These are phyloP conservation scores for Pseudorectes ferrugineus DNA, from an alignment of 2,113 vertebrate genomes.

Conservation along the genomic window DNA sequence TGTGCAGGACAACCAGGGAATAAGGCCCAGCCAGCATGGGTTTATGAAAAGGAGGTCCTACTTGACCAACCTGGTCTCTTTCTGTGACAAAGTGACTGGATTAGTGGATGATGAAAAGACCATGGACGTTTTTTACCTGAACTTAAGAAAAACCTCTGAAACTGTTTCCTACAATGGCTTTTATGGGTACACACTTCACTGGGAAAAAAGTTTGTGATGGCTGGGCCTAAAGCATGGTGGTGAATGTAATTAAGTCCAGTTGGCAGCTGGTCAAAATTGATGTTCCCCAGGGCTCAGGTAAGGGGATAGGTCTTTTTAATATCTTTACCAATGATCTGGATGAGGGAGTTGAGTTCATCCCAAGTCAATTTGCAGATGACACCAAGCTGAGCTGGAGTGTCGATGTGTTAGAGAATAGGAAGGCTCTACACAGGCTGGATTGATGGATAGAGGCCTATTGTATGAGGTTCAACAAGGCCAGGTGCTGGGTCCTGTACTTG, in stretches of 20 bases:
- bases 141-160: neutral
- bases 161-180: neutral
- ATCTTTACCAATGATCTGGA: neutral
- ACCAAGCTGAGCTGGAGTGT: neutral
- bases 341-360: neutral
- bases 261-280: neutral
- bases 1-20: neutral
- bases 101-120: neutral
- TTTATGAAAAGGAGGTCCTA: neutral
- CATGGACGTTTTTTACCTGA: neutral
- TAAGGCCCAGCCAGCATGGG: no score
- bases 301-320: neutral
- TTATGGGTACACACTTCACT: neutral
- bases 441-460: neutral
- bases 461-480: neutral
- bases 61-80: neutral
- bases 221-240: fast-evolving
- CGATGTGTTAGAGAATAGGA: fast-evolving
- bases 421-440: neutral
- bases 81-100: neutral
- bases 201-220: no score
- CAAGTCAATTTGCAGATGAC: neutral
- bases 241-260: neutral
- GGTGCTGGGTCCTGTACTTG: neutral
- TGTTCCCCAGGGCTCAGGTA: fast-evolving